Evolutionary conservation across 2,888 invertebrate genomes (phyloP).

Genomic region (Acrobasis repandana): DNA sequence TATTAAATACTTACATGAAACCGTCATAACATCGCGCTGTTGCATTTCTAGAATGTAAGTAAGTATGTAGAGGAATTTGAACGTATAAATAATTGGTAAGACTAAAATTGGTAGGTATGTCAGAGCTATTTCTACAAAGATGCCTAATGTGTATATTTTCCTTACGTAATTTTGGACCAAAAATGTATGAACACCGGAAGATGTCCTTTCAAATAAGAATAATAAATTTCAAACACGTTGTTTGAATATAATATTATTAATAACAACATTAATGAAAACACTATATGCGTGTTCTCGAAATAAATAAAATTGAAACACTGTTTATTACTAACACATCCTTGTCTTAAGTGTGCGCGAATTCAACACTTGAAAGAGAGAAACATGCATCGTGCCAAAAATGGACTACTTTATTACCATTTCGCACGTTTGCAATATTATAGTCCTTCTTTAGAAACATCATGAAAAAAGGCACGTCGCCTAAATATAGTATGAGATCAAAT

Average conservation of each 20-base stretch:
- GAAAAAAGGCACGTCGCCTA: slow-evolving; percentile 27
- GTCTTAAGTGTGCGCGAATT: slow-evolving; percentile 22
- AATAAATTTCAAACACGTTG: no score
- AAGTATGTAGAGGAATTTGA: not conserved
- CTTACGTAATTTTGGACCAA: no score
- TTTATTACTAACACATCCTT: not conserved
- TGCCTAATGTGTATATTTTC: no score
- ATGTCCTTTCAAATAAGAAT: no score
- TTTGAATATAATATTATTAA: no score
- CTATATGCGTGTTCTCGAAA: no score
- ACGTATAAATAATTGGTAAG: not conserved
- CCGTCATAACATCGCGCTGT: not conserved
- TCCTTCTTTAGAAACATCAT: slow-evolving; percentile 42
- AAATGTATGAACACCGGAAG: no score
- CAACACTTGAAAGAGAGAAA: slow-evolving; percentile 31
- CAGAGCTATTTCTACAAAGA: no score
- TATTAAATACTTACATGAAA: not conserved
- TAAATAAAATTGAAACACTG: no score
- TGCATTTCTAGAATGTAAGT: no score
- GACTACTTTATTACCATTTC: slow-evolving; percentile 39
- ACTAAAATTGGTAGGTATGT: not conserved
- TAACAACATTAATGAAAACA: no score
- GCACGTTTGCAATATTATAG: slow-evolving; percentile 40
- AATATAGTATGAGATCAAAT: slow-evolving; percentile 18
- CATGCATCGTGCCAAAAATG: slow-evolving; percentile 43